Base-by-base conservation (phyloP, 2,888 invertebrate genomes). In the Apoderus coryli region DNA sequence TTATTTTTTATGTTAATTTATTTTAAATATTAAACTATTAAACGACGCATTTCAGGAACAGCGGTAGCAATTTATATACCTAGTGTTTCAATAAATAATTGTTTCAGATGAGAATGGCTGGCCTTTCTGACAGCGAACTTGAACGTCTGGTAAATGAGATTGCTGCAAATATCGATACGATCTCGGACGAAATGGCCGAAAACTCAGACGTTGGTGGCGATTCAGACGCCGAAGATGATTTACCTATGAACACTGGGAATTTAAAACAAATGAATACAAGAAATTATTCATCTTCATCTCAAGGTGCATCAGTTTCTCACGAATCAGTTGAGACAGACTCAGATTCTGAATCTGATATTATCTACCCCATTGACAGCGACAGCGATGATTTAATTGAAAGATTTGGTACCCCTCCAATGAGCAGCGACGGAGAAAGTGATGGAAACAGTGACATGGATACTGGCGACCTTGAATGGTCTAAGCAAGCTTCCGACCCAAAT, bases 131-230 rank as follows among this genome's bases (percentile, higher is more conserved):
- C 7, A 19, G n/a, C n/a, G 19, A 19, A 7, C 19, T 19, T 19
- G 19, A 19, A 19, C 19, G 19, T 19, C 19, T 19, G 6, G 19
- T n/a, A n/a, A 19, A n/a, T 19, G n/a, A n/a, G n/a, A 19, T n/a
- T 19, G 19, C n/a, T n/a, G n/a, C n/a, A n/a, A n/a, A n/a, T n/a
- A n/a, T n/a, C n/a, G 19, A 26, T 12, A n/a, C n/a, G 13, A 26
- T 26, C 5, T 13, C 26, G n/a, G 7, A 26, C 12, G 26, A 26
- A 12, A n/a, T 5, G 26, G 26, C 26, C 4, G 26, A 26, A 26
- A 26, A 26, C 14, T 26, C 26, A 4, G 26, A 26, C n/a, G 5
- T 26, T 13, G 26, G 25, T 7, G 14, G 26, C 13, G 26, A 26
- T 26, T 11, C 26, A 5, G 26, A 26, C 13, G 26, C 12, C 12